Percentiles rank a stretch among this genome's conserved stretches.
Conservation (phyloP, 2,888 invertebrate genomes). For the Drosophila yooni region DNA sequence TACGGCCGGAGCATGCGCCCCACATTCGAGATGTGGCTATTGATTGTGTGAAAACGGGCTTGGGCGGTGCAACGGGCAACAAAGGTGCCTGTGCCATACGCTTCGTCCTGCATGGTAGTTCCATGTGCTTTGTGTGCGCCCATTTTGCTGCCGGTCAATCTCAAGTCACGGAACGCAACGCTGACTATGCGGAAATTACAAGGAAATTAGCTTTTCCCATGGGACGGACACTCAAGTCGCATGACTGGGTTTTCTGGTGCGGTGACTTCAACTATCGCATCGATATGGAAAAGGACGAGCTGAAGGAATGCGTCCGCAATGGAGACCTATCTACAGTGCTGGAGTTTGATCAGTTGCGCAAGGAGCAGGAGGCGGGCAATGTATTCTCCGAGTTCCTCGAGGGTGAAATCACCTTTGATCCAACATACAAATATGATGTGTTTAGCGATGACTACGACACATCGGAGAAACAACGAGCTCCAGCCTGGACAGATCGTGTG, state of each 20-base stretch:
- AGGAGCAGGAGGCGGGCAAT: constrained; percentile 91
- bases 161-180: constrained; percentile 94
- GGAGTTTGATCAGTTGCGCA: constrained; percentile 94
- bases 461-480: constrained; percentile 98
- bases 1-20: constrained; percentile 94
- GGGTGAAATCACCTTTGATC: constrained; percentile 95
- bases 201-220: constrained; percentile 95
- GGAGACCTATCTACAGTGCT: constrained; percentile 89
- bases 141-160: constrained; percentile 99
- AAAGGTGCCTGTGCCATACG: constrained; percentile 98
- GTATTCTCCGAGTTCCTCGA: constrained; percentile 97
- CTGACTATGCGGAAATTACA: constrained; percentile 98
- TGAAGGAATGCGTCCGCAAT: constrained; percentile 91
- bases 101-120: constrained; percentile 95
- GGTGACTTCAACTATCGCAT: constrained; percentile 99
- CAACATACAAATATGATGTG: constrained; percentile 99
- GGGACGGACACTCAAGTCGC: constrained; percentile 96
- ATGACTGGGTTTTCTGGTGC: constrained; percentile 99
- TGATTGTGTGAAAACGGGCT: constrained; percentile 98
- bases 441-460: constrained; percentile 99
- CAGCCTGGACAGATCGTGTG: constrained; percentile 99
- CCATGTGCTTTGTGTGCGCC: constrained; percentile 98
- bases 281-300: constrained; percentile 97
- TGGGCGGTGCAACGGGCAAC: constrained; percentile 98
- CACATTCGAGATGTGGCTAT: constrained; percentile 96